These are phyloP conservation scores for Cantharis flavilabris DNA, from an alignment of 2,888 invertebrate genomes.

Conservation along the genomic window DNA sequence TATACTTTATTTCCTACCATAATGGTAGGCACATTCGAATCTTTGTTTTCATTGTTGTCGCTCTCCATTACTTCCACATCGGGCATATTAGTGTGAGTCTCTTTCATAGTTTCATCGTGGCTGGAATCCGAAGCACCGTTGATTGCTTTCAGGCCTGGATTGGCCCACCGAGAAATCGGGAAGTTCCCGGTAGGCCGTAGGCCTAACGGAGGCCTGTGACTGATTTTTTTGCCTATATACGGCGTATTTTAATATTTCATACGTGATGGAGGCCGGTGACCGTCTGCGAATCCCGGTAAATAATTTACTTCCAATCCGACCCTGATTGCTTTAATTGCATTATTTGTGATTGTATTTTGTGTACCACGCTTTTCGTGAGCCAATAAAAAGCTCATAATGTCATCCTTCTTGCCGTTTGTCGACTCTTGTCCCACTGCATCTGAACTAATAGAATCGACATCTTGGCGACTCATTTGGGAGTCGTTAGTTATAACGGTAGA, in stretches of 20 bases:
- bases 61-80: conserved; percentile 48
- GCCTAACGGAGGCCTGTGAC: no score
- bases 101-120: conserved; percentile 75
- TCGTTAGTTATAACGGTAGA: conserved; percentile 80
- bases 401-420: conserved; percentile 70
- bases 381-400: conserved; percentile 89
- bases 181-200: no score
- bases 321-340: conserved; percentile 67
- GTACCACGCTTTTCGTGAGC: conserved; percentile 83
- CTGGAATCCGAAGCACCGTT: conserved; percentile 75
- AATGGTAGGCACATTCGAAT: conserved; percentile 80
- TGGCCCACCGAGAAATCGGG: no score
- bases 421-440: conserved; percentile 49
- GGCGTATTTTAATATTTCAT: no score
- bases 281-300: no score
- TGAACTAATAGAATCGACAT: conserved; percentile 57
- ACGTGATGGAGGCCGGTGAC: no score
- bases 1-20: conserved; percentile 79
- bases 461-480: conserved; percentile 56
- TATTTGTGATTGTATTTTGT: conserved; percentile 56
- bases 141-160: no score
- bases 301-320: no score
- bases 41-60: conserved; percentile 65
- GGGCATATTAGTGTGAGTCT: conserved; percentile 57
- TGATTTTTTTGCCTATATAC: no score